Percentiles rank a stretch among this genome's conserved stretches.
Evolutionary conservation across 2,113 vertebrate genomes (phyloP).

Genomic region (Oenanthe oenanthe): DNA sequence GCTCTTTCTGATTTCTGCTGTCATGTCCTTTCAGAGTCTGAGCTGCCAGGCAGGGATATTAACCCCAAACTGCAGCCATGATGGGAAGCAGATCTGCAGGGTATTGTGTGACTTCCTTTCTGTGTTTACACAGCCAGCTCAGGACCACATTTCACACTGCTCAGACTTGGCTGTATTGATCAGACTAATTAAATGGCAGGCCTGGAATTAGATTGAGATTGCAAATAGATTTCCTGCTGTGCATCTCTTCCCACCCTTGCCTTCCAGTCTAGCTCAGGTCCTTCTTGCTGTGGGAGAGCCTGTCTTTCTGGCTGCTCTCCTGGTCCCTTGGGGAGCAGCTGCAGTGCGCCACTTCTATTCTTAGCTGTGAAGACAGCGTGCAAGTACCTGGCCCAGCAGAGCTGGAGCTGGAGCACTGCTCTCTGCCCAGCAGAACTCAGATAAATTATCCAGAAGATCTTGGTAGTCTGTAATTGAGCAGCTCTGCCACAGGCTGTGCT

Average conservation of each 20-base stretch:
- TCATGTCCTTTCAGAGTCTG: not conserved
- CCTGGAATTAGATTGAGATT: not conserved
- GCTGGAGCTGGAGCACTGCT: constrained; percentile 49
- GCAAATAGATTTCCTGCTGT: not conserved
- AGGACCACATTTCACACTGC: not conserved
- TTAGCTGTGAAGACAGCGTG: constrained; percentile 51
- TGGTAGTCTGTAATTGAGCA: constrained; percentile 54
- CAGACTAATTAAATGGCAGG: constrained; percentile 2
- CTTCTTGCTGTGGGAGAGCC: constrained; percentile 41
- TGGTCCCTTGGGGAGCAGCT: constrained; percentile 64
- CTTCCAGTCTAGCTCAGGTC: not conserved
- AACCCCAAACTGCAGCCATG: not conserved
- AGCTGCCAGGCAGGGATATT: not conserved
- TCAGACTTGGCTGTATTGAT: not conserved
- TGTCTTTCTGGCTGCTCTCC: constrained; percentile 21
- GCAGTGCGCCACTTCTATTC: constrained; percentile 68
- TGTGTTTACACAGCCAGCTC: not conserved
- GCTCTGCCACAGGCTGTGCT: constrained; percentile 61
- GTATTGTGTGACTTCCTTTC: not conserved
- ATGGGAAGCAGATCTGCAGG: not conserved
- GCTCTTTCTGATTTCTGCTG: not conserved
- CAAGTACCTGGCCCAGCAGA: constrained; percentile 59
- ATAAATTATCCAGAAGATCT: constrained; percentile 67
- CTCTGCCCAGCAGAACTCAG: constrained; percentile 49
- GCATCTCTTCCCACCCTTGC: not conserved